Conservation (phyloP, 2,888 invertebrate genomes). For the Ormyrus labotus region DNA sequence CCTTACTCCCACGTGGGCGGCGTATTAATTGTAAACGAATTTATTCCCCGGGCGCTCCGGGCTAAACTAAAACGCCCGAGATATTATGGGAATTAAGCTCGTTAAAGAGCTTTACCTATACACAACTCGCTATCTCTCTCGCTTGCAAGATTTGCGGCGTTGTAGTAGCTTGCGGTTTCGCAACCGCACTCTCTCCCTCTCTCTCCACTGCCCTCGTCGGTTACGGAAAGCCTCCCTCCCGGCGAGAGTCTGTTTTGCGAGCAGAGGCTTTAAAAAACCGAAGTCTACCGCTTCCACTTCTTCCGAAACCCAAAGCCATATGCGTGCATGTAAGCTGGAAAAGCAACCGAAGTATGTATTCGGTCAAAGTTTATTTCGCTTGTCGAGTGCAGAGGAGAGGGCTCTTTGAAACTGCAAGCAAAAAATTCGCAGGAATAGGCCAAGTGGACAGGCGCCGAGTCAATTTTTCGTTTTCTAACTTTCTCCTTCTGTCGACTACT, state of each 20-base stretch:
- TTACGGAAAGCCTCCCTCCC: constrained; percentile 64
- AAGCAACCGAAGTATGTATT: neutral
- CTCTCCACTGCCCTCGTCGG: constrained; percentile 66
- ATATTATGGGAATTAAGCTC: constrained; percentile 74
- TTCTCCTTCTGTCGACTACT: neutral
- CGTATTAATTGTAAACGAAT: constrained; percentile 71
- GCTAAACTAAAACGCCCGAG: constrained; percentile 70
- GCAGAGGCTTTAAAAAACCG: constrained; percentile 71
- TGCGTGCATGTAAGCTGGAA: neutral
- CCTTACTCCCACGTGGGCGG: constrained; percentile 41
- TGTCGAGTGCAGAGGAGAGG: neutral
- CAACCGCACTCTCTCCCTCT: constrained; percentile 68
- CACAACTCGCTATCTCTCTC: constrained; percentile 51
- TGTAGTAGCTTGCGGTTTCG: constrained; percentile 73
- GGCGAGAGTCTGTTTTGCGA: constrained; percentile 64
- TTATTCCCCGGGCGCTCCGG: constrained; percentile 66
- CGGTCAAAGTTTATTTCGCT: constrained; percentile 13
- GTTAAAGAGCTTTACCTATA: constrained; percentile 70
- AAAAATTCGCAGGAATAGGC: neutral
- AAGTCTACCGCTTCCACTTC: no score
- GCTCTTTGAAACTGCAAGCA: neutral
- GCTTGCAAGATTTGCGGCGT: constrained; percentile 61
- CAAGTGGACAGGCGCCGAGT: neutral
- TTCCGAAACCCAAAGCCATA: no score
- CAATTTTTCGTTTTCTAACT: constrained; percentile 2